Evolutionary conservation across 2,888 invertebrate species (phyloP), one percentile per base, ranked within the genome.

Genomic region (Xanthia icteritia): DNA sequence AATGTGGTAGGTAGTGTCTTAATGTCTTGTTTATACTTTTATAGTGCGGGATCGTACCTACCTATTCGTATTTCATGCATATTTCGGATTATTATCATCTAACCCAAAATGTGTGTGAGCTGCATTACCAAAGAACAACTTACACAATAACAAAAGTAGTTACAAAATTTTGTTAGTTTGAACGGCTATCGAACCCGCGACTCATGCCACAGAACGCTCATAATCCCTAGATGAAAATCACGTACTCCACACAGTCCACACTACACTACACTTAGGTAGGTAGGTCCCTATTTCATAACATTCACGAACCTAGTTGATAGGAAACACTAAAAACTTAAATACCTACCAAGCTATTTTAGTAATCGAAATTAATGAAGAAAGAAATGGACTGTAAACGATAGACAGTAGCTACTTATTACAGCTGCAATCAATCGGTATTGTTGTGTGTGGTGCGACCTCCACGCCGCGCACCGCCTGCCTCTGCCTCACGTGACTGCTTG

Each of bases 401-500:
- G 8, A 17, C n/a, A n/a, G 9, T 78, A 31, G 45, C 27, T 56
- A 48, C 27, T 80, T 45, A 58, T 20, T 42, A 60, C 51, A 51
- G 58, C 20, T 63, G 65, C 42, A 45, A 77, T 81, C 70, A 71
- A 76, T 81, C 48, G 60, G 45, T 79, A 75, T 64, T 51, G 9
- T 15, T 15, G 51, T 61, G 64, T 64, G 73, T 68, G 61, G 58
- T 39, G 68, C 82, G 86, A 85, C 83, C 88, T 86, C 85, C 77
- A 77, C 74, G 90, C 90, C 91, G 90, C 87, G 92, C 89, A 89
- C 91, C 83, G 88, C 91, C 90, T 86, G 90, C 79, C 92, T 73
- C 89, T 64, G 79, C 70, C 73, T 79, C 77, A 74, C 79, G 69
- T 83, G 82, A 76, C 78, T 69, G 74, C 54, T 74, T 39, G 61